Evolutionary conservation across 2,888 invertebrate species (phyloP), one percentile per base, ranked within the genome.

Genomic region (Synanthedon tipuliformis): DNA sequence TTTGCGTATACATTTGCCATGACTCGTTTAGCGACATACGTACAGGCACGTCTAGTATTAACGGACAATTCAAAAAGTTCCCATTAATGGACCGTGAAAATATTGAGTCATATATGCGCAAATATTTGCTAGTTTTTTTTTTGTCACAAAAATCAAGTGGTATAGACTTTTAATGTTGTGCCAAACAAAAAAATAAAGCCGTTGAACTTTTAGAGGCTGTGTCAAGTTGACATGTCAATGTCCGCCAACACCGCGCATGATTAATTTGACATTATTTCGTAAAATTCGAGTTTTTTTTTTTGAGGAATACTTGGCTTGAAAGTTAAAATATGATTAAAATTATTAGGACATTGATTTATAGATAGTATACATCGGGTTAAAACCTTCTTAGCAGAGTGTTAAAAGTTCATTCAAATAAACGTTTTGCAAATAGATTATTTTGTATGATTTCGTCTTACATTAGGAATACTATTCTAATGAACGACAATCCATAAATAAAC

Each of bases 181-280:
- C 23, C 41, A 49, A 49, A 49, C 16, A 16, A 49, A 49, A 49
- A 49, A 50, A 48, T 23, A 52, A 56, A 48, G 60, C 51, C 60
- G 57, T 56, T 58, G 61, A 64, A 60, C 61, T 56, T 56, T 53
- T 55, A 56, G 50, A 59, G 51, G 49, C 52, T 59, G 57, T 66
- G 67, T 63, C 61, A 66, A 65, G 62, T 67, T 72, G 72, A 69
- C 71, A 71, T 62, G 69, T 62, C 68, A 64, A 67, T 62, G 70
- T 61, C 65, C 69, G 62, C 57, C 57, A 57, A 55, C 57, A 56
- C 56, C 51, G 57, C 51, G 57, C 54, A 57, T 66, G 61, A 71
- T 67, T 72, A 69, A 71, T 71, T 70, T 63, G 65, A 61, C 60
- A 66, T 18, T 49, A 41, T 48, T 50, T 48, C 18, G 50, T 52